Base-by-base conservation (phyloP, 2,888 invertebrate species). In the Podotricha telesiphe region DNA sequence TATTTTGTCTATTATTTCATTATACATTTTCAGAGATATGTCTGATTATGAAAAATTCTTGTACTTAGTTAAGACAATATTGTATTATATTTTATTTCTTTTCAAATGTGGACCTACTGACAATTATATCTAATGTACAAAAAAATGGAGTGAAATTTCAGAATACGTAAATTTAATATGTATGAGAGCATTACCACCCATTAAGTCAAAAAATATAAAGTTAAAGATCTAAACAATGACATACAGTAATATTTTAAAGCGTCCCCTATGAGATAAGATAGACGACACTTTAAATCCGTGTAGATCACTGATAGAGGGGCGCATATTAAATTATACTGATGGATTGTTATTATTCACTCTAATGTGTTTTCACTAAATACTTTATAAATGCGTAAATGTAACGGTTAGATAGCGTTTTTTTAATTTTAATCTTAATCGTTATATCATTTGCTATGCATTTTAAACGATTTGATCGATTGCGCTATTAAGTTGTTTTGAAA, bases 251-350 rank as follows among this genome's bases (percentile, higher is more conserved):
- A 71, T 48, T 64, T 59, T 59, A 71, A 45, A 50, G 22, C 67
- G 63, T 69, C 76, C 77, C 81, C 86, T 20, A 45, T 74, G n/a
- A 86, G 88, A 89, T 87, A 87, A 89, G 87, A 88, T 84, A 83
- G 83, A 87, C 84, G 86, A 82, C 82, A 82, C 75, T 86, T 86
- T 85, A 84, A 86, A 87, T 78, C 81, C 81, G 82, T 85, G 87
- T 84, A 86, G 84, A 85, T 85, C 79, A 80, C 78, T 80, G 83
- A 81, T 80, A 77, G 77, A 74, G 72, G 65, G 72, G 70, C 73
- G 86, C 86, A 88, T 88, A 90, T 90, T 91, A 90, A 90, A 88
- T 91, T 89, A 89, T 84, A 68, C 79, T 89, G 91, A 92, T 90
- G 84, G 90, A 92, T 90, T 83, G 82, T 84, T 84, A 85, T 89